phyloP scores from a whole-genome alignment of 2,797 vertebrate species.

The Poecilia picta region DNA sequence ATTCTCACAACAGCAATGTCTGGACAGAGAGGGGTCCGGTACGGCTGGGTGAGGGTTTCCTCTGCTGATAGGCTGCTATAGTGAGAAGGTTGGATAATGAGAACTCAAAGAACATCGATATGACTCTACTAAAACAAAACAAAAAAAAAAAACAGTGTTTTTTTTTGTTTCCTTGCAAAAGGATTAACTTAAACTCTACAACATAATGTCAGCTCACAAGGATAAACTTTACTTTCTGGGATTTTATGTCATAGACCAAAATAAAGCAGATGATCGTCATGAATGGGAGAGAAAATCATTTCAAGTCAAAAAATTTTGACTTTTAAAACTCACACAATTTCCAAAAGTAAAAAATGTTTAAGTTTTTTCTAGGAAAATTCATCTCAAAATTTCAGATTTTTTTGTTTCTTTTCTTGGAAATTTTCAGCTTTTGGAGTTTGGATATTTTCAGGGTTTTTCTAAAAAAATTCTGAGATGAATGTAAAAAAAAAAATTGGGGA shows the following conservation, averaged over 20 bases:
- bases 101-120: background rate
- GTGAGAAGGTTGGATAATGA: constrained; percentile 50
- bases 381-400: too few relatives aligned
- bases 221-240: background rate
- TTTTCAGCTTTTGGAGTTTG: too few relatives aligned
- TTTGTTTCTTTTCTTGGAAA: too few relatives aligned
- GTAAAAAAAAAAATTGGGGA: too few relatives aligned
- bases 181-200: background rate
- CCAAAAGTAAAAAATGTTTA: too few relatives aligned
- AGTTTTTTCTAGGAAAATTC: too few relatives aligned
- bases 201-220: background rate
- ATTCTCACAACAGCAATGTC: constrained; percentile 90
- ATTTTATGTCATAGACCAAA: background rate
- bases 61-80: constrained; percentile 80
- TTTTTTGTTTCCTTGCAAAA: background rate
- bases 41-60: constrained; percentile 77
- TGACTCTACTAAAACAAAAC: background rate
- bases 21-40: constrained; percentile 80
- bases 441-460: too few relatives aligned
- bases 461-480: too few relatives aligned
- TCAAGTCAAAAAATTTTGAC: background rate
- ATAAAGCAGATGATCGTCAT: background rate
- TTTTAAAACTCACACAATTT: too few relatives aligned
- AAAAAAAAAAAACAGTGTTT: background rate
- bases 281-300: background rate